Evolutionary conservation across 2,888 invertebrate species (phyloP).

Genomic region (Phymatocera aterrima): DNA sequence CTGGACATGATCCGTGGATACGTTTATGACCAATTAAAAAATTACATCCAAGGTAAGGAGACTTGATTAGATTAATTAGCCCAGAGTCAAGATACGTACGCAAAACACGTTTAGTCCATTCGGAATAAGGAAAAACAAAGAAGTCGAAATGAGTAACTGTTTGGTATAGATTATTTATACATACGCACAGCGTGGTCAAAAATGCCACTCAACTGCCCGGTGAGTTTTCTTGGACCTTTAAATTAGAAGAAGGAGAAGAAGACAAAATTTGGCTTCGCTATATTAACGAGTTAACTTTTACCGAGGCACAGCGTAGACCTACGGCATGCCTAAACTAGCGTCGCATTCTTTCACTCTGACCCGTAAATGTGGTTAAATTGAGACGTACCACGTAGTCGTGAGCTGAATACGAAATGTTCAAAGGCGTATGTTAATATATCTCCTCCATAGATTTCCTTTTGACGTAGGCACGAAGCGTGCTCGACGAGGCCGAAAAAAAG

Average conservation of each 20-base stretch:
- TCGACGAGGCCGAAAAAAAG: neutral
- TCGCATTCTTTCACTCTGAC: conserved; percentile 45
- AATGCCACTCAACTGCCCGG: too few relatives aligned
- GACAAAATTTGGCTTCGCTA: neutral
- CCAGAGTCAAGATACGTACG: neutral
- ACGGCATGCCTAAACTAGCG: conserved; percentile 32
- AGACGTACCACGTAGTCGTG: conserved; percentile 44
- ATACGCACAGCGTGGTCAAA: too few relatives aligned
- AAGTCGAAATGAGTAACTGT: neutral
- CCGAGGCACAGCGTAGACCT: neutral
- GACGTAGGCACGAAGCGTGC: conserved; percentile 20
- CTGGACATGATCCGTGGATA: neutral
- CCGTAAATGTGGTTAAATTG: conserved; percentile 45
- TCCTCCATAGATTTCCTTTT: conserved; percentile 27
- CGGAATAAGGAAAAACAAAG: neutral
- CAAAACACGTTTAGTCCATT: neutral
- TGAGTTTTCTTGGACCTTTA: too few relatives aligned
- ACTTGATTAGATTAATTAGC: conserved; percentile 15
- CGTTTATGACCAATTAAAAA: conserved; percentile 33
- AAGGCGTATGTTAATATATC: conserved; percentile 33
- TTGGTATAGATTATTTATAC: too few relatives aligned
- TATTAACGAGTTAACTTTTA: neutral
- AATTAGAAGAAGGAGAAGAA: too few relatives aligned
- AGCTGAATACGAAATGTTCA: conserved; percentile 41
- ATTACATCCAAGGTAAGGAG: neutral